Evolutionary conservation across 2,888 invertebrate genomes (phyloP), one percentile per base, ranked within the genome.

Genomic region (Aphodius sticticus): DNA sequence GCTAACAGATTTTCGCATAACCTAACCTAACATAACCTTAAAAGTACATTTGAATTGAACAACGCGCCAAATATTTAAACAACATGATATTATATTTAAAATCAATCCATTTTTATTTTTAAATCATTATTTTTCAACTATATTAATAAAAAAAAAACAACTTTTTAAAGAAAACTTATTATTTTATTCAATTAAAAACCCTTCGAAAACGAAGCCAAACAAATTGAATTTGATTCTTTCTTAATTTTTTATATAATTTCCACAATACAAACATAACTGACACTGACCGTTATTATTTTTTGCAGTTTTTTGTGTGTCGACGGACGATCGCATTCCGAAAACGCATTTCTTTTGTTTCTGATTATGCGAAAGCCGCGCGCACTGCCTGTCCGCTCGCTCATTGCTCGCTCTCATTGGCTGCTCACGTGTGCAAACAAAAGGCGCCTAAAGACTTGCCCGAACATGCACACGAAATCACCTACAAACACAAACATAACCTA

Each of bases 401-500:
- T 26, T 26, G 26, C 26, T 26, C 26, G 26, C 26, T 26, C 26
- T 26, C 26, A 26, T 26, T 26, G 26, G 26, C 26, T 26, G 26
- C 26, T 53, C 53, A 53, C 12, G 7, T 7, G 53, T 86, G 87
- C 87, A 88, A 86, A 84, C 81, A 16, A 87, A 87, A 84, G 86
- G 87, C 87, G 84, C 86, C 84, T 85, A 83, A 53, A 84, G 86
- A 86, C 86, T 82, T 85, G 85, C 86, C 82, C 74, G 37, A 85
- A 78, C 76, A 77, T 79, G 79, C 79, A 79, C 79, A 69, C 37
- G 26, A 38, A 76, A 1, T 76, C 53, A 77, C 38, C 69, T 9
- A 53, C 12, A 53, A 53, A 53, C 53, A 53, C 53, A 15, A 16
- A 77, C n/a, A 70, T 76, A 79, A 79, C 78, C 76, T 76, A 74